Evolutionary conservation across 2,888 invertebrate genomes (phyloP).

Genomic region (Hipparchia sbordonii): DNA sequence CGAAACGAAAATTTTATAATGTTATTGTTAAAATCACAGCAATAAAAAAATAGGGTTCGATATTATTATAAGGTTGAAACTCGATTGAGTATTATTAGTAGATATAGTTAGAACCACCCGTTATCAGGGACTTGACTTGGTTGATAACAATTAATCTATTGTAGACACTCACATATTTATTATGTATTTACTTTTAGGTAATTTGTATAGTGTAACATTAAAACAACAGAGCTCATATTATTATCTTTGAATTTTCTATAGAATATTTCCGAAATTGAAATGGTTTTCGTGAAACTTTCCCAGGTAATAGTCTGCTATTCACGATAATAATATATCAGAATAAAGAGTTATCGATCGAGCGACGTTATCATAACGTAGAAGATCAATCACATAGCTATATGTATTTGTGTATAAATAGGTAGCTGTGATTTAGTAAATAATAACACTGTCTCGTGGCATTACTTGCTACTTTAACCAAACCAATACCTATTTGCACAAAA

Average conservation of each 20-base stretch:
- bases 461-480: too few relatives aligned
- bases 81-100: conserved; percentile 62
- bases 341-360: neutral
- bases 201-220: neutral
- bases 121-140: conserved; percentile 72
- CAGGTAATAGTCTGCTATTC: too few relatives aligned
- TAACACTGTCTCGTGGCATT: too few relatives aligned
- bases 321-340: too few relatives aligned
- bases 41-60: conserved; percentile 25
- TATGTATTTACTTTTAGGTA: conserved; percentile 48
- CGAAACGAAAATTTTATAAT: neutral
- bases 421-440: too few relatives aligned
- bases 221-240: too few relatives aligned
- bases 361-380: neutral
- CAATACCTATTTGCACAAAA: too few relatives aligned
- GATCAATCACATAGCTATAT: neutral
- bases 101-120: conserved; percentile 51
- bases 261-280: neutral
- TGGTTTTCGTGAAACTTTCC: neutral
- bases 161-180: conserved; percentile 27
- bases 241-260: neutral
- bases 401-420: too few relatives aligned
- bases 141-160: conserved; percentile 73
- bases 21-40: too few relatives aligned
- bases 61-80: conserved; percentile 52